phyloP scores from a whole-genome alignment of 2,113 vertebrate species.

The Chascanopsetta lugubris region DNA sequence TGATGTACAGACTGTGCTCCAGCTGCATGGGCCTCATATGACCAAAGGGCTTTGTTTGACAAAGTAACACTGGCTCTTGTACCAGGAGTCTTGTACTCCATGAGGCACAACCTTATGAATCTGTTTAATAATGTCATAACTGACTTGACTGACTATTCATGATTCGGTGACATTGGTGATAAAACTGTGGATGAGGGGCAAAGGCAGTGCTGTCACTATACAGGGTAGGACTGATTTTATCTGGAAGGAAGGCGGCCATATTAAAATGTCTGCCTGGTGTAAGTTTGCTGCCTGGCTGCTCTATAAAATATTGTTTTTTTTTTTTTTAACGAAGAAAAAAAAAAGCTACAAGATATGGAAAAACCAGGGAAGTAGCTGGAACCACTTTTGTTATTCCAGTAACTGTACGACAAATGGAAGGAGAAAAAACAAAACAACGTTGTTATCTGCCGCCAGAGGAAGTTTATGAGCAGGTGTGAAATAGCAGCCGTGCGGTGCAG shows the following conservation, averaged over 20 bases:
- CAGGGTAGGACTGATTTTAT: neutral
- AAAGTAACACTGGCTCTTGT: neutral
- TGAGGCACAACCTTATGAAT: conserved; percentile 5
- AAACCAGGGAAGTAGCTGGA: conserved; percentile 37
- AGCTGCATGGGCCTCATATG: neutral
- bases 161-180: neutral
- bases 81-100: neutral
- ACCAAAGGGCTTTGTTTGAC: conserved; percentile 7
- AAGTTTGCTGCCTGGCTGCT: conserved; percentile 8
- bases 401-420: conserved; percentile 49
- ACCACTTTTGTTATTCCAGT: conserved; percentile 62
- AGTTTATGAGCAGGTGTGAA: conserved; percentile 73
- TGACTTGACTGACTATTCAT: conserved; percentile 5
- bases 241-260: conserved; percentile 2
- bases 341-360: conserved; percentile 26
- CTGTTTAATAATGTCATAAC: conserved; percentile 13
- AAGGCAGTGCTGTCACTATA: neutral
- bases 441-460: conserved; percentile 67
- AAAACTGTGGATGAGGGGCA: conserved; percentile 8
- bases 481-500: conserved; percentile 41
- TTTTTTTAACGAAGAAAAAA: too few species aligned
- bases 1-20: conserved; percentile 1
- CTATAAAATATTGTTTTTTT: conserved; percentile 19
- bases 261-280: conserved; percentile 5
- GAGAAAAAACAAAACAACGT: conserved; percentile 69